Evolutionary conservation across 2,888 invertebrate genomes (phyloP), one percentile per base, ranked within the genome.

Genomic region (Sesia bembeciformis): DNA sequence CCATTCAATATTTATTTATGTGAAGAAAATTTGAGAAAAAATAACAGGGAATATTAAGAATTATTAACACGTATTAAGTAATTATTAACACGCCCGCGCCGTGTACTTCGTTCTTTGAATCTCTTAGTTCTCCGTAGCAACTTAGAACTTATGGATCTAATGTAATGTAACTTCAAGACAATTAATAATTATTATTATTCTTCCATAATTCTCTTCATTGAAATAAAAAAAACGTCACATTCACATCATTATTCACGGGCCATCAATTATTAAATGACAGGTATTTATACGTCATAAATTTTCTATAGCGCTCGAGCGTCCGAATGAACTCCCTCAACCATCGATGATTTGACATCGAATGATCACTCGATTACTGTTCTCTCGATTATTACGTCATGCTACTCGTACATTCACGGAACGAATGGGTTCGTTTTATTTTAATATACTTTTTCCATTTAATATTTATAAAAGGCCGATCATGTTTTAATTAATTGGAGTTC

Each of bases 281-380:
- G 23, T 23, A 8, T 46, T 46, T 46, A 46, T 58, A 56, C 59
- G 53, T 51, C 60, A 56, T 58, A 60, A 55, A 62, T 62, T 65
- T 62, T 63, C 57, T 58, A 58, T 58, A 57, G 38, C 54, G 56
- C 60, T 39, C 40, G 39, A 39, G 56, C 55, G 61, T 23, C 2
- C 23, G 1, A 57, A 38, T 42, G 52, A 46, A 40, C 50, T 59
- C 62, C 60, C 64, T 53, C 50, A 59, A 38, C 60, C 56, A 53
- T 61, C 63, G 59, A 61, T 60, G 60, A 66, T 62, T 62, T 66
- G 63, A 67, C 67, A 63, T 58, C 61, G 62, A 60, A 62, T 65
- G 62, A 63, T 66, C 57, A 61, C 60, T 61, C 62, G 62, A 64
- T 54, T 51, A 53, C 42, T 39, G 49, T 52, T 52, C 56, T 56